phyloP scores from a whole-genome alignment of 64 coral and sea anemone species.

The Acropora yongei region DNA sequence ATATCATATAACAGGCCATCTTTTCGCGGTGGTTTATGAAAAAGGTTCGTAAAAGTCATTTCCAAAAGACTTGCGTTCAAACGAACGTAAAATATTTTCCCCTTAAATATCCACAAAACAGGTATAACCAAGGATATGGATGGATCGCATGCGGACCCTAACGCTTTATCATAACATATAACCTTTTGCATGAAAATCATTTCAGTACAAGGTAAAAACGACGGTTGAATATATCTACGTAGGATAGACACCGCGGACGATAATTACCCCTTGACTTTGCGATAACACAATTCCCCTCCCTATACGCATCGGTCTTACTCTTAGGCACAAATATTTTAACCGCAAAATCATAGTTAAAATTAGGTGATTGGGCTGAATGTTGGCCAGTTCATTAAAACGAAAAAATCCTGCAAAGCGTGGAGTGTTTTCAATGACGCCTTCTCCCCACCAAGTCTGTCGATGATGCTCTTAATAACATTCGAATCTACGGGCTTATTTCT shows the following conservation, averaged over 20 bases:
- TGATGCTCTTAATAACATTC: not conserved
- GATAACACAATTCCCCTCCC: no score
- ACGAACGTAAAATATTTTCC: not conserved
- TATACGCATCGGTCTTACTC: no score
- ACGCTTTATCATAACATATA: not conserved
- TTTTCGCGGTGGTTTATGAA: no score
- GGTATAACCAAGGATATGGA: not conserved
- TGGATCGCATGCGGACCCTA: not conserved
- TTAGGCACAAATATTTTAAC: not conserved
- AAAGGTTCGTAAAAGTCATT: no score
- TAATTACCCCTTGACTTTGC: no score
- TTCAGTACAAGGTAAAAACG: no score
- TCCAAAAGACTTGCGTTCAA: not conserved
- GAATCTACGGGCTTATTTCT: not conserved
- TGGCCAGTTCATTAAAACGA: slow-evolving; percentile 28
- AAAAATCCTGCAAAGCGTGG: slow-evolving; percentile 22
- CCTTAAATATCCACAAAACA: not conserved
- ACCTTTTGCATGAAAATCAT: not conserved
- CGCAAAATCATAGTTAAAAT: slow-evolving; percentile 13
- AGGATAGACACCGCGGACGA: no score
- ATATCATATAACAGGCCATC: no score
- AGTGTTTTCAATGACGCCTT: not conserved
- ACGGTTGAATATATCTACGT: not conserved
- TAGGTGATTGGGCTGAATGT: not conserved
- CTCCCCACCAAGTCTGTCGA: not conserved